Conservation (phyloP, 2,113 vertebrate genomes). For the Falcunculus frontatus region DNA sequence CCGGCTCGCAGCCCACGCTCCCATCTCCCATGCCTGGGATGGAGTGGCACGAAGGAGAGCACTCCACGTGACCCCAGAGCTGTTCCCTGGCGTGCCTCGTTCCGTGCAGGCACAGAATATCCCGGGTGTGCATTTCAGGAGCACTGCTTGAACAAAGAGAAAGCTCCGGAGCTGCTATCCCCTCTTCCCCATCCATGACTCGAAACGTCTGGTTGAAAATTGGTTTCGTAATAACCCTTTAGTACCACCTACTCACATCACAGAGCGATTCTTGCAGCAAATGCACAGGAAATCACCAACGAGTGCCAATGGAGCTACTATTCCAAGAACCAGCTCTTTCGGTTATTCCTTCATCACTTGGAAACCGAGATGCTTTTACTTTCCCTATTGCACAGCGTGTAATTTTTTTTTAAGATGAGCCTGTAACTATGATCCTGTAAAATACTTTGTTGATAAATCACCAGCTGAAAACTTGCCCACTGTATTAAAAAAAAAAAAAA, state of each 20-base stretch:
- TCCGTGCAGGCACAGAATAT: background rate
- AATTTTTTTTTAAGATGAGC: background rate
- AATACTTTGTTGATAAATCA: constrained; percentile 71
- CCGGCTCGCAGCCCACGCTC: background rate
- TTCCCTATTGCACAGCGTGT: constrained; percentile 35
- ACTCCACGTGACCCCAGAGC: background rate
- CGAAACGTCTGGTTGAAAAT: constrained; percentile 53
- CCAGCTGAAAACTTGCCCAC: constrained; percentile 70
- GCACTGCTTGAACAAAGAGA: constrained; percentile 22
- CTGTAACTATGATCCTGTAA: constrained; percentile 64
- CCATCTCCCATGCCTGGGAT: background rate
- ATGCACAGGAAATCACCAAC: constrained; percentile 66
- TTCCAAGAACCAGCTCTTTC: constrained; percentile 66
- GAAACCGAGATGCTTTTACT: constrained; percentile 55
- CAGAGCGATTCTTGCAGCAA: constrained; percentile 29
- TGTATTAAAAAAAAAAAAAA: constrained; percentile 27
- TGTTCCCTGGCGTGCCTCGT: background rate
- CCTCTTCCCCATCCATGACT: constrained; percentile 53
- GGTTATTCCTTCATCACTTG: constrained; percentile 30
- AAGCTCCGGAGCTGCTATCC: constrained; percentile 33
- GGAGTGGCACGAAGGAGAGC: background rate
- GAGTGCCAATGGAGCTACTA: constrained; percentile 45
- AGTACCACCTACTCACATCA: constrained; percentile 76
- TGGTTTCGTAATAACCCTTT: constrained; percentile 67
- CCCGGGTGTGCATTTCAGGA: background rate